phyloP scores from a whole-genome alignment of 2,797 vertebrate genomes.

The Atherinosoma microstoma region DNA sequence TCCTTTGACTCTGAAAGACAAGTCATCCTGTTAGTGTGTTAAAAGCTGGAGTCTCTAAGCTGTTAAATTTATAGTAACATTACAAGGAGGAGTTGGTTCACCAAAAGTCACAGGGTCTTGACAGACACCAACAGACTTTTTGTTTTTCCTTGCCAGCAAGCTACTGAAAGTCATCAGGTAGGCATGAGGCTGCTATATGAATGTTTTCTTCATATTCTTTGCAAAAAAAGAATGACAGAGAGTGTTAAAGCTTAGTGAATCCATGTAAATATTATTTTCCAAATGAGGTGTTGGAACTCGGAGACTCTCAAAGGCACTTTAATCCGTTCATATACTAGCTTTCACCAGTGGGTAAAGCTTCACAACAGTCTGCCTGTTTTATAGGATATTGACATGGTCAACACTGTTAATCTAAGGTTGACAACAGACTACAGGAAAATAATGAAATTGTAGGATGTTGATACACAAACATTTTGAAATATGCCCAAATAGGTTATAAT shows the following conservation, averaged over 20 bases:
- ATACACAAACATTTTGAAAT: not conserved
- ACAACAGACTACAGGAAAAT: not conserved
- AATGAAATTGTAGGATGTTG: not conserved
- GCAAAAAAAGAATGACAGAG: not conserved
- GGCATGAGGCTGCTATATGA: not conserved
- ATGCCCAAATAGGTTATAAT: not conserved
- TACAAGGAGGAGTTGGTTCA: too few relatives aligned
- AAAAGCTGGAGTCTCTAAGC: not conserved
- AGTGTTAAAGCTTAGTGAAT: too few relatives aligned
- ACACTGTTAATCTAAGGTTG: not conserved
- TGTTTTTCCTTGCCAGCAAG: not conserved
- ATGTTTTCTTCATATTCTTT: not conserved
- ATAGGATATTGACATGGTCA: not conserved
- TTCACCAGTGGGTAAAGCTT: too few relatives aligned
- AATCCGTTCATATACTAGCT: not conserved
- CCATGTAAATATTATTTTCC: too few relatives aligned
- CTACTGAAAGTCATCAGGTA: not conserved
- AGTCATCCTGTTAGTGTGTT: not conserved
- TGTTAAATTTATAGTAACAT: not conserved
- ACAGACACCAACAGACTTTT: not conserved
- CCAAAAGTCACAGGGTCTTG: not conserved
- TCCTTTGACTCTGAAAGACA: not conserved
- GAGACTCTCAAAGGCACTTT: not conserved
- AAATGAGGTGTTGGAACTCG: not conserved
- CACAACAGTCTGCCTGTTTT: not conserved